These are phyloP conservation scores for Aratinga solstitialis DNA, from an alignment of 2,797 vertebrate genomes.

Conservation along the genomic window DNA sequence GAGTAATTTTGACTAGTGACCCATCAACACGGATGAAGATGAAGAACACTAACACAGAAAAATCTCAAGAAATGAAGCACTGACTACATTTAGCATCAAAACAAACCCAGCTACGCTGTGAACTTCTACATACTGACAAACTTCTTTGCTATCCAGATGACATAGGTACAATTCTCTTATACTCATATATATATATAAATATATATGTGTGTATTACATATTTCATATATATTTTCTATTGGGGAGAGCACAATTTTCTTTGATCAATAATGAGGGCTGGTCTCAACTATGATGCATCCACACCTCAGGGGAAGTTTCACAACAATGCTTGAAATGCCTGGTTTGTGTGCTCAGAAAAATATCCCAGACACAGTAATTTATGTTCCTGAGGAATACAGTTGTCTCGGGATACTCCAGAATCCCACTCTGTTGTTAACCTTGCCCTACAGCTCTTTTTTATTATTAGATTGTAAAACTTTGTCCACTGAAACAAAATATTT, in stretches of 20 bases:
- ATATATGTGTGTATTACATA: background rate
- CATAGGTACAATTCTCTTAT: background rate
- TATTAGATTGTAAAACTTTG: background rate
- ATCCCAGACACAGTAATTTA: background rate
- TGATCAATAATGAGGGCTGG: background rate
- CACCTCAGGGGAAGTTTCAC: background rate
- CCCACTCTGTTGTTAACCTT: background rate
- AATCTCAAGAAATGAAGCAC: background rate
- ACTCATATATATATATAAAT: no score
- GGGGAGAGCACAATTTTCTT: background rate
- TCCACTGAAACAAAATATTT: background rate
- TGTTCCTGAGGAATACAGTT: background rate
- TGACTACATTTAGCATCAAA: background rate
- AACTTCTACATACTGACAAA: background rate
- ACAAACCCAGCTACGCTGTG: background rate
- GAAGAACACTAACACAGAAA: background rate
- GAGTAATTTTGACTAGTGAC: background rate
- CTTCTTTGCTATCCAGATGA: background rate
- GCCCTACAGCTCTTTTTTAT: background rate
- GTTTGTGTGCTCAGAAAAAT: background rate
- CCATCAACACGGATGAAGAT: fast-evolving
- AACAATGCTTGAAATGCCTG: fast-evolving
- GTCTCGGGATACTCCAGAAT: background rate
- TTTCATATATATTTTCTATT: background rate
- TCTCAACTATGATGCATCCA: background rate